Evolutionary conservation across 2,797 vertebrate species (phyloP).

Genomic region (Mionectes olivaceus): DNA sequence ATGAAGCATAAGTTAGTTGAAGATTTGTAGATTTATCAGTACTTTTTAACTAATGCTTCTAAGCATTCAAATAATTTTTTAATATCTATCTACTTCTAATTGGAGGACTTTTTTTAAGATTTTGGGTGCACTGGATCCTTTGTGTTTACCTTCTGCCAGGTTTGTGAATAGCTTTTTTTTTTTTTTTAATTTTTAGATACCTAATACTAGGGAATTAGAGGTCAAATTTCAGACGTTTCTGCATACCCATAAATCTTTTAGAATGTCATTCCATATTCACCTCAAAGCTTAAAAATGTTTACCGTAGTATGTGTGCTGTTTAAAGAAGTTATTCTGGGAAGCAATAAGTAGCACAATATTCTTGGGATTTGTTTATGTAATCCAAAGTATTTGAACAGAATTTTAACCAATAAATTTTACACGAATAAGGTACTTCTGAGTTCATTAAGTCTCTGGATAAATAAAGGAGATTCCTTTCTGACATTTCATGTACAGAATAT

Average conservation of each 20-base stretch:
- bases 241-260: neutral
- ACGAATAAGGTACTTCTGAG: neutral
- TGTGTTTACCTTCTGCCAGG: neutral
- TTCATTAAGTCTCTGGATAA: neutral
- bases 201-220: neutral
- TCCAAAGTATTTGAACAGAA: neutral
- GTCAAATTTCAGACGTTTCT: neutral
- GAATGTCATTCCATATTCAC: neutral
- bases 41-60: neutral
- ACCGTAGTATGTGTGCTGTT: neutral
- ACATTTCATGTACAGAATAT: neutral
- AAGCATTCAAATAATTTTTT: neutral
- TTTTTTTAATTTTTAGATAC: neutral
- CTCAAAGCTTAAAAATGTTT: neutral
- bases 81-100: neutral
- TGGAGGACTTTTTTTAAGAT: neutral
- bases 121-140: neutral
- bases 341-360: neutral
- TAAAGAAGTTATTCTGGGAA: neutral
- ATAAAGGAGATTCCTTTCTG: neutral
- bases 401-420: neutral
- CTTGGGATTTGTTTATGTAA: neutral
- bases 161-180: neutral
- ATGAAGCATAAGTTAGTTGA: neutral
- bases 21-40: neutral